Evolutionary conservation across 2,113 vertebrate genomes (phyloP), one percentile per base, ranked within the genome.

Genomic region (Ameiurus melas): DNA sequence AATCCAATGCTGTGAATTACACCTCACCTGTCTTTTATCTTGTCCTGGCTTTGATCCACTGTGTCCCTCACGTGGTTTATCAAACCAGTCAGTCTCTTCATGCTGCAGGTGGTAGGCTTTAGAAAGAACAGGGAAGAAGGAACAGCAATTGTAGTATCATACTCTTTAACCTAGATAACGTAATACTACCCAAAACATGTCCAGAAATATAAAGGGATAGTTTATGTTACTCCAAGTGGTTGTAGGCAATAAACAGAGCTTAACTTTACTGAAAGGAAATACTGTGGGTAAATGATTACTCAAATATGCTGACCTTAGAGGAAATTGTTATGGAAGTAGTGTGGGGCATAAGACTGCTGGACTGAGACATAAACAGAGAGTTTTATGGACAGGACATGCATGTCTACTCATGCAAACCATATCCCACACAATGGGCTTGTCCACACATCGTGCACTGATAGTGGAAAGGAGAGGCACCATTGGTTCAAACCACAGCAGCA

Each of bases 31-130:
- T 95, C 96, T 97, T 91, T 96, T 94, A 89, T 98, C 97, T 62
- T 95, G 93, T 84, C 94, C 96, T n/a, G 95, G 95, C 90, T 96
- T 96, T 1, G 89, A 81, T 93, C 90, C 89, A 92, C 95, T 88
- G 85, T 96, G 97, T 85, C 97, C 96, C 57, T 98, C 97, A 78
- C 97, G 96, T 91, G 98, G 98, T 92, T 99, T 99, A 94, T 99
- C 98, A 95, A 99, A 99, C 98, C 98, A 99, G 94, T 99, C 98
- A 39, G 98, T 99, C 95, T 99, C 98, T 92, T 99, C 98, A 89
- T 96, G 97, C 87, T 98, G 97, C 83, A 99, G 95, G 83, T 99
- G 98, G 89, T 99, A 99, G 91, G 98, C 98, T 99, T 96, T 94
- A 75, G 83, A 92, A 90, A 93, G 91, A 96, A 94, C 95, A 89